phyloP scores from a whole-genome alignment of 2,113 vertebrate species.

The Chunga burmeisteri region DNA sequence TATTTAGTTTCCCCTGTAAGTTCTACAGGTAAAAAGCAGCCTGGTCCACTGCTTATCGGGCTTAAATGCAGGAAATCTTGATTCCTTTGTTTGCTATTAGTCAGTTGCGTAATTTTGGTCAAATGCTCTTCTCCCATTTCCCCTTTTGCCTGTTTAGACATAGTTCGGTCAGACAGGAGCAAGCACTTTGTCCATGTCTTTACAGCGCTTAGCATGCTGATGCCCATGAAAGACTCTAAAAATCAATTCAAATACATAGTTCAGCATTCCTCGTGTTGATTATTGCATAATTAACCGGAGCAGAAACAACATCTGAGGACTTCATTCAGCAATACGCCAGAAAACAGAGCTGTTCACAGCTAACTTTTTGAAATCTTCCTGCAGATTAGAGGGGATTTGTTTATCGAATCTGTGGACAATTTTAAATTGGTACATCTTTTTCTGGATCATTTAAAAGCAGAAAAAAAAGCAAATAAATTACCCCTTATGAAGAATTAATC shows the following conservation, averaged over 20 bases:
- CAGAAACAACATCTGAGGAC: not conserved
- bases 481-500: not conserved
- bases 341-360: not conserved
- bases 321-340: not conserved
- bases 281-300: not conserved
- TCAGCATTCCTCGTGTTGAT: not conserved
- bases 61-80: not conserved
- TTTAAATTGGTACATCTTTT: not conserved
- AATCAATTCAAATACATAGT: not conserved
- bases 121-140: constrained; percentile 7
- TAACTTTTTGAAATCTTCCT: not conserved
- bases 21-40: not conserved
- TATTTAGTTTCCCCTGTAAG: not conserved
- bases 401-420: not conserved
- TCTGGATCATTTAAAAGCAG: not conserved
- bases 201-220: not conserved
- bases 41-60: accelerated
- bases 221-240: not conserved
- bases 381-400: not conserved
- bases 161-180: not conserved
- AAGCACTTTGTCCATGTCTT: not conserved
- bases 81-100: not conserved
- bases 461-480: not conserved
- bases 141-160: constrained; percentile 5
- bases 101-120: not conserved